phyloP scores from a whole-genome alignment of 2,888 invertebrate genomes.

The Disparrhopalites patrizii region DNA sequence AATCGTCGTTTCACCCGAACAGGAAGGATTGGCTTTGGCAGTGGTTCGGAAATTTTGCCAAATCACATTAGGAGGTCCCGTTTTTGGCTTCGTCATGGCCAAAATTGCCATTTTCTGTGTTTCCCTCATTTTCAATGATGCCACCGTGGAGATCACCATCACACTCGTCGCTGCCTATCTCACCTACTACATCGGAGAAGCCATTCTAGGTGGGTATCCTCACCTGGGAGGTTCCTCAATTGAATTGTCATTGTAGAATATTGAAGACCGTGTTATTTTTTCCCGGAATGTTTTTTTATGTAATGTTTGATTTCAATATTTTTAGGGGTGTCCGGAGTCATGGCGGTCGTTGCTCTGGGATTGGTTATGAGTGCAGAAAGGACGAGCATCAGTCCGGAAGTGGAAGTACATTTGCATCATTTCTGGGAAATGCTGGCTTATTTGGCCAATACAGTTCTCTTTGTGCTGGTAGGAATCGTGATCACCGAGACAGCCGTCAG shows the following conservation, averaged over 20 bases:
- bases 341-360: slow-evolving; percentile 54
- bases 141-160: slow-evolving; percentile 53
- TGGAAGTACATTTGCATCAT: slow-evolving; percentile 53
- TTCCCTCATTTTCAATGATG: slow-evolving; percentile 52
- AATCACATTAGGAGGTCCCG: slow-evolving; percentile 51
- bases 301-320: neutral
- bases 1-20: slow-evolving; percentile 33
- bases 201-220: neutral
- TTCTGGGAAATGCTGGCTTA: slow-evolving; percentile 54
- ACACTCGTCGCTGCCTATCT: slow-evolving; percentile 53
- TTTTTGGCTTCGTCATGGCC: slow-evolving; percentile 52
- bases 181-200: slow-evolving; percentile 51
- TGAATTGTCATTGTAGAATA: no score
- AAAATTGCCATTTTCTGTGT: slow-evolving; percentile 52
- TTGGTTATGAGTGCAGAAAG: slow-evolving; percentile 52
- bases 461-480: slow-evolving; percentile 61
- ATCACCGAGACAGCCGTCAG: slow-evolving; percentile 58
- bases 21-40: slow-evolving; percentile 11
- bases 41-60: slow-evolving; percentile 48
- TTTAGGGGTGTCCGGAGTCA: slow-evolving; percentile 52
- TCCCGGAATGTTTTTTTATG: no score
- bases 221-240: no score
- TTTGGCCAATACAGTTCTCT: slow-evolving; percentile 59
- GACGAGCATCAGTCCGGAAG: slow-evolving; percentile 54
- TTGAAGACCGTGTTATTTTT: no score